Base-by-base conservation (phyloP, 2,113 vertebrate species). In the Nothobranchius kuhntae region DNA sequence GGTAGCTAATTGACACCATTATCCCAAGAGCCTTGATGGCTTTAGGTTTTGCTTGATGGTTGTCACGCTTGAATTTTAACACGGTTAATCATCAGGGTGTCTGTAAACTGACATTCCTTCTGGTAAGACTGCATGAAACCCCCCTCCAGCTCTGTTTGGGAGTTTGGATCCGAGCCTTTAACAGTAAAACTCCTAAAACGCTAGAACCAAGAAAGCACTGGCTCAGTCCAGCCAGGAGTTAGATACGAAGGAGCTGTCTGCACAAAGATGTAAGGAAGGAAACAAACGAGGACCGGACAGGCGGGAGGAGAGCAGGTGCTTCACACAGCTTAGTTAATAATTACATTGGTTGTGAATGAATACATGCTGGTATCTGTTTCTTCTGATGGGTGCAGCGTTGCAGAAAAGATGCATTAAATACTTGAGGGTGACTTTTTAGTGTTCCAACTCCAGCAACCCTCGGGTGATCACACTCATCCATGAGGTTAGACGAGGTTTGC, bases 111-210 rank as follows among this genome's bases (percentile, higher is more conserved):
- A 26, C 53, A 73, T 77, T 86, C 71, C 83, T 65, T 54, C 40
- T 68, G 48, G 42, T 75, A 51, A 77, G 71, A 14, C 35, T 67
- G 52, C 14, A 59, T 4, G 38, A 40, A 40, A 69, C 54, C 77
- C 62, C 52, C 68, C 77, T 58, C 36, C 56, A 77, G 65, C 78
- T 17, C n/a, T 71, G 56, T 70, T 52, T 67, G 65, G 71, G 59
- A 64, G 51, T 48, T 84, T 90, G 82, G 83, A 80, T 65, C 69
- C 26, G 7, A 46, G 67, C 56, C 73, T 45, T 59, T 55, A 50
- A 55, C 69, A 86, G 73, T 80, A 89, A 82, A 72, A 80, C 36
- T 69, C 30, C 40, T 62, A 30, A 80, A 59, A 69, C 57, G 53
- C 56, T 53, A 58, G 47, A 75, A 73, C n/a, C 38, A 45, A 53